Base-by-base conservation (phyloP, 1,140 invertebrate species). In the Drosophila pallidifrons region DNA sequence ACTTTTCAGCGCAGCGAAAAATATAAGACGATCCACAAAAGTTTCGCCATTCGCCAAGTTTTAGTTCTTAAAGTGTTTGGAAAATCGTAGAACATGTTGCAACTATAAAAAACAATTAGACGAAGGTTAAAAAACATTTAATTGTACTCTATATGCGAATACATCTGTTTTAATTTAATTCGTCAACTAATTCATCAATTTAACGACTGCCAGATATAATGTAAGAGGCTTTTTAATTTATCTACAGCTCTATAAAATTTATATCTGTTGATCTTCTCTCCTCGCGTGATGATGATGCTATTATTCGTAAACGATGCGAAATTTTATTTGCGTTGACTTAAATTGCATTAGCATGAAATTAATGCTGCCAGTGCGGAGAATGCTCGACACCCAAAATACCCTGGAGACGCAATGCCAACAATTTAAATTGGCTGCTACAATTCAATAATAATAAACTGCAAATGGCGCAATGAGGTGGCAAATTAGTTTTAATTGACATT, bases 241-340 rank as follows among this genome's bases (percentile, higher is more conserved):
- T 68, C 38, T 11, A 45, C 8, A 32, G 59, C 54, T 35, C 55
- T 38, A 32, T 41, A 7, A 63, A 38, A 46, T 28, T 8, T 52
- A 45, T 63, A 64, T 55, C 68, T 51, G 49, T 13, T 47, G 59
- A 64, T 70, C 59, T 45, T 30, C 47, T 41, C 35, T n/a, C 20
- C n/a, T 11, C 6, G 25, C 13, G 20, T 43, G 47, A 45, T 54
- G 47, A 45, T 54, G 67, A 51, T 52, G 58, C 67, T 35, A 54
- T 70, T 41, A 41, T n/a, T 43, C 41, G 41, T 70, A 64, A 54
- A 30, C 11, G 67, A 38, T 47, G 59, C 30, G 47, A 64, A 63
- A 16, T 57, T 30, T 25, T 57, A 58, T 67, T 57, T 47, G 38
- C 64, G 41, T 10, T 5, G 64, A 20, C 52, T 35, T 58, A 35